Evolutionary conservation across 1,140 invertebrate genomes (phyloP).

Genomic region (Plutomurus gul): DNA sequence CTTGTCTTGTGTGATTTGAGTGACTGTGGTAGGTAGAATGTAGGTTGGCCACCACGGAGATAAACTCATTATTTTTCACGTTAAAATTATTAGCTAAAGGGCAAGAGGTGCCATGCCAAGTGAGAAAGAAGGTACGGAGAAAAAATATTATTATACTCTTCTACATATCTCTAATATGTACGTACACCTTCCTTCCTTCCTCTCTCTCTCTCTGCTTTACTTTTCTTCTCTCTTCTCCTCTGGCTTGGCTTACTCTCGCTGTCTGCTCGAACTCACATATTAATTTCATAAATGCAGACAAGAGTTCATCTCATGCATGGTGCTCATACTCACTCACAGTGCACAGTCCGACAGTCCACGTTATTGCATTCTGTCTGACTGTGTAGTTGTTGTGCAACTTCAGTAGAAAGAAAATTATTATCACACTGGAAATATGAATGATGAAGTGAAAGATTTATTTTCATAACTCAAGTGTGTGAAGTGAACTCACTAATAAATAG

Average conservation of each 20-base stretch:
- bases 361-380: too few species aligned
- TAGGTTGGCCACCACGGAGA: conserved; percentile 53
- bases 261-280: neutral
- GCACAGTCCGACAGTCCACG: too few species aligned
- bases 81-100: conserved; percentile 54
- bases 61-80: conserved; percentile 54
- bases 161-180: too few species aligned
- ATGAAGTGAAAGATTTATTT: conserved; percentile 1
- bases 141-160: too few species aligned
- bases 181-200: conserved; percentile 26
- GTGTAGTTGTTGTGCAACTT: too few species aligned
- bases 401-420: neutral
- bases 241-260: neutral
- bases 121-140: conserved; percentile 10
- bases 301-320: too few species aligned
- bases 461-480: neutral
- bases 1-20: neutral
- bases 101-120: conserved; percentile 51
- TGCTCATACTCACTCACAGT: too few species aligned
- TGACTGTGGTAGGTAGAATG: conserved; percentile 48
- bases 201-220: neutral
- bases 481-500: neutral
- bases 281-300: conserved; percentile 2
- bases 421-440: neutral
- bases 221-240: neutral